Percentiles rank a stretch among this genome's conserved stretches.
Conservation (phyloP, 2,888 invertebrate genomes). For the Automeris io region DNA sequence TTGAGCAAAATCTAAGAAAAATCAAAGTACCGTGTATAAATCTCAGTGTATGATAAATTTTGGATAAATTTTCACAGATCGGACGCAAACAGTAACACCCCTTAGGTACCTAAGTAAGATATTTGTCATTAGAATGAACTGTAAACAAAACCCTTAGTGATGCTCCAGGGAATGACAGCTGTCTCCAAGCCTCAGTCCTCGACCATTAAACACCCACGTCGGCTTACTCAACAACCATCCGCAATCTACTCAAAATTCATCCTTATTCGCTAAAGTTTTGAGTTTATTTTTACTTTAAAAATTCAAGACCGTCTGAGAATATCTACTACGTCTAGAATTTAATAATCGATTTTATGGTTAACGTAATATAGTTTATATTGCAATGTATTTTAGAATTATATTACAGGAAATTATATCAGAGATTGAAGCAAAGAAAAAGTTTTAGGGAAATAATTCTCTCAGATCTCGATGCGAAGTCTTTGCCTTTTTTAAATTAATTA, state of each 20-base stretch:
- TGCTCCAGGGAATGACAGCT: conserved; percentile 68
- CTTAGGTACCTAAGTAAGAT: conserved; percentile 27
- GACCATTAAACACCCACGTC: conserved; percentile 66
- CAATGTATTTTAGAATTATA: conserved; percentile 18
- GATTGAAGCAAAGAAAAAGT: conserved; percentile 41
- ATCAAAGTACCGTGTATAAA: too few relatives aligned
- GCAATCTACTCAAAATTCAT: conserved; percentile 21
- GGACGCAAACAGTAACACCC: too few relatives aligned
- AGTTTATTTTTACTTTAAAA: conserved; percentile 14
- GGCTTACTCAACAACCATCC: conserved; percentile 29
- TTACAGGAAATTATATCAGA: conserved; percentile 51
- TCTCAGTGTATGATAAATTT: too few relatives aligned
- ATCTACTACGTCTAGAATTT: conserved; percentile 15
- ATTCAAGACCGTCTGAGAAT: conserved; percentile 6
- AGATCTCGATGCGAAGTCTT: conserved; percentile 17
- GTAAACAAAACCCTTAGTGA: conserved; percentile 67
- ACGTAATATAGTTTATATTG: conserved; percentile 25
- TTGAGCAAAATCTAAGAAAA: too few relatives aligned
- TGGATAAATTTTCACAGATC: too few relatives aligned
- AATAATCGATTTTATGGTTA: conserved; percentile 29
- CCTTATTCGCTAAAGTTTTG: conserved; percentile 12
- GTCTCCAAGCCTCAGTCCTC: conserved; percentile 61
- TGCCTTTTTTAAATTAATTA: conserved; percentile 5
- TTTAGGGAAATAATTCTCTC: conserved; percentile 30
- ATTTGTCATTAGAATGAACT: conserved; percentile 58